Evolutionary conservation across 1,140 invertebrate species (phyloP).

Genomic region (Saxidomus purpurata): DNA sequence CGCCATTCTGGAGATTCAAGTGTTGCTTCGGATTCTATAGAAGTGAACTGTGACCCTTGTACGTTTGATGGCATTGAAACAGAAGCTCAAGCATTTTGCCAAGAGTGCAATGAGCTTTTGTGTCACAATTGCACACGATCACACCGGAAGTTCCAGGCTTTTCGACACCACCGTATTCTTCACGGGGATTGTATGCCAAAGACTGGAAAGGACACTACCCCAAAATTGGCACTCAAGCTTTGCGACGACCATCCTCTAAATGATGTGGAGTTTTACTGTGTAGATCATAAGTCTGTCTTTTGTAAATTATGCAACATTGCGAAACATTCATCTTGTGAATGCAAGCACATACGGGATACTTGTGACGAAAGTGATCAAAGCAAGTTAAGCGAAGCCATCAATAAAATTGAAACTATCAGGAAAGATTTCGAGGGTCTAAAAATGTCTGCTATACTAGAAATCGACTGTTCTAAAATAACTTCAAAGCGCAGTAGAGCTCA

Average conservation of each 20-base stretch:
- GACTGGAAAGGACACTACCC: background rate
- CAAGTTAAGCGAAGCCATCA: background rate
- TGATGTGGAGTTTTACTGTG: constrained; percentile 21
- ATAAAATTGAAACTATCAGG: background rate
- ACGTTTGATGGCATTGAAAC: background rate
- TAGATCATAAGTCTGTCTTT: background rate
- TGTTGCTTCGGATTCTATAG: background rate
- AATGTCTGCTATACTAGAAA: background rate
- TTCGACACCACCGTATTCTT: background rate
- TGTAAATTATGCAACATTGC: background rate
- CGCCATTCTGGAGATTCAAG: background rate
- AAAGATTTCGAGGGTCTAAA: background rate
- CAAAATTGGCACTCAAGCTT: background rate
- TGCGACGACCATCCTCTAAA: constrained; percentile 14
- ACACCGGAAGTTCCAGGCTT: constrained; percentile 20
- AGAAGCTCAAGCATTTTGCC: constrained; percentile 11
- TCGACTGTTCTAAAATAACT: background rate
- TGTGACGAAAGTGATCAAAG: background rate
- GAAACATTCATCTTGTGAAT: background rate
- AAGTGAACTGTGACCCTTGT: constrained; percentile 22
- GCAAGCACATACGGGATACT: background rate
- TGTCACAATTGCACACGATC: background rate
- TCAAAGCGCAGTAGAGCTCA: background rate
- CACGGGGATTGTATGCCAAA: background rate
- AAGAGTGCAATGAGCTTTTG: constrained; percentile 2